Conservation (phyloP, 2,888 invertebrate species). For the Limnephilus lunatus region DNA sequence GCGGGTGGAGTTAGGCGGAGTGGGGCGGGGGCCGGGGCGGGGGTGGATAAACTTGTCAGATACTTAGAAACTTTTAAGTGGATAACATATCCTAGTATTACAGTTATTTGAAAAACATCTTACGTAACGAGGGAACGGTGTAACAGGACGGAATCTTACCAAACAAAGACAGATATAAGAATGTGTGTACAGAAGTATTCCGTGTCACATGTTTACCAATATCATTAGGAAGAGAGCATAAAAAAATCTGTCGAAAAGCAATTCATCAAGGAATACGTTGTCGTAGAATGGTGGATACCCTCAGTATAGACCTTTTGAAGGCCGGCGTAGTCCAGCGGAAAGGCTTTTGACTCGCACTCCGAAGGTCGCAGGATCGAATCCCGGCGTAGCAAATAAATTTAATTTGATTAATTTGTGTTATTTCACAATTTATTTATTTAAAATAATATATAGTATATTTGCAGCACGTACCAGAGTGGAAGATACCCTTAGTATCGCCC, state of each 20-base stretch:
- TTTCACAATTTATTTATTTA: too few species aligned
- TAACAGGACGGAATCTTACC: neutral
- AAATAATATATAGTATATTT: too few species aligned
- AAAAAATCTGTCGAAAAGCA: neutral
- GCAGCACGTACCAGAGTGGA: too few species aligned
- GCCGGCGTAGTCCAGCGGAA: too few species aligned
- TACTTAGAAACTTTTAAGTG: constrained; percentile 63
- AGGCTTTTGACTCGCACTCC: too few species aligned
- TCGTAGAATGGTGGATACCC: too few species aligned
- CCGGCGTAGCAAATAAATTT: too few species aligned
- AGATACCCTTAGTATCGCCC: too few species aligned
- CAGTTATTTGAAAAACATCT: constrained; percentile 57
- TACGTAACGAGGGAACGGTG: constrained; percentile 34
- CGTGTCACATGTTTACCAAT: neutral
- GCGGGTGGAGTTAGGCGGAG: neutral
- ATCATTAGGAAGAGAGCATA: neutral
- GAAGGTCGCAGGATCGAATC: too few species aligned
- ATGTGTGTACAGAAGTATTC: neutral
- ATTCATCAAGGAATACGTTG: neutral
- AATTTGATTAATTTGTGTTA: too few species aligned
- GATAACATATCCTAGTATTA: constrained; percentile 57
- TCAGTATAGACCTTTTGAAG: too few species aligned
- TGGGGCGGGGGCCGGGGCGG: neutral
- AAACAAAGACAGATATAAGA: neutral
- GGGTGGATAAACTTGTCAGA: constrained; percentile 56